These are phyloP conservation scores for Clarias fuscus DNA, from an alignment of 2,797 vertebrate genomes.

Conservation along the genomic window DNA sequence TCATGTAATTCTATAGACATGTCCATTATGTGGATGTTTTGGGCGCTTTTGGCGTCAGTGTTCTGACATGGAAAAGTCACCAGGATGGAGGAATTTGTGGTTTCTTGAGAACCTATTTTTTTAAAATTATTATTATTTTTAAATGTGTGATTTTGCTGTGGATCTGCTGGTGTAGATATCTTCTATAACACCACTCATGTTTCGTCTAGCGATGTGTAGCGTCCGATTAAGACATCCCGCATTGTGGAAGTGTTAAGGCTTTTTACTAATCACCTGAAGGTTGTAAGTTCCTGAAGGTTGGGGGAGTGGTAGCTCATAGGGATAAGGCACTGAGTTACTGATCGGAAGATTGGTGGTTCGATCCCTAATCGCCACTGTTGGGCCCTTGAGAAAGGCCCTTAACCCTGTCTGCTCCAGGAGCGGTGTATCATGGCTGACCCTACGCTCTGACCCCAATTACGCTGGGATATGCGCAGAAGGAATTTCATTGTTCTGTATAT, in stretches of 20 bases:
- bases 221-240: not conserved
- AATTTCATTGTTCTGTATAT: too few species aligned
- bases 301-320: too few species aligned
- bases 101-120: not conserved
- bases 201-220: not conserved
- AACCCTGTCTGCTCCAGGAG: too few species aligned
- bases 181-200: not conserved
- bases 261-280: not conserved
- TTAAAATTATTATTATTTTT: not conserved
- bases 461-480: too few species aligned
- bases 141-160: not conserved
- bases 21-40: too few species aligned
- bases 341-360: too few species aligned
- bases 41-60: not conserved
- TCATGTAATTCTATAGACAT: too few species aligned
- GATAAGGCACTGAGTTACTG: too few species aligned
- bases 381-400: too few species aligned
- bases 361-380: too few species aligned
- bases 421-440: too few species aligned
- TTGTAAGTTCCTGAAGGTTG: not conserved
- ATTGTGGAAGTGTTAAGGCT: constrained; percentile 4
- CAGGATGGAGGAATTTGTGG: not conserved
- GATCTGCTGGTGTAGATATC: not conserved
- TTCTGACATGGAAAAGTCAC: not conserved
- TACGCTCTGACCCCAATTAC: too few species aligned